Evolutionary conservation across 2,113 vertebrate species (phyloP).

Genomic region (Emydocephalus ijimae): DNA sequence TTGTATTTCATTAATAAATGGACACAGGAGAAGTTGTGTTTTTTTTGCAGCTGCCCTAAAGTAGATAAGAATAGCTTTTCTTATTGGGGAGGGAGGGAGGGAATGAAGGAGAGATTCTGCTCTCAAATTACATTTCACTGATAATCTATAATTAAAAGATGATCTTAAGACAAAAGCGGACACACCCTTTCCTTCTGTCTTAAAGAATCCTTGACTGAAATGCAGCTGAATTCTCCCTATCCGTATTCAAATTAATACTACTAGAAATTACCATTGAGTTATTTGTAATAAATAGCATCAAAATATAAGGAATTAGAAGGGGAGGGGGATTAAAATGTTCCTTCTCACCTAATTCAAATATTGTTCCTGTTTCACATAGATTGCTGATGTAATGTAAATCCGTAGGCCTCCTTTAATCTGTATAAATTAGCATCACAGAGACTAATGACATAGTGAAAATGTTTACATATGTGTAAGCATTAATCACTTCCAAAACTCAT

Average conservation of each 20-base stretch:
- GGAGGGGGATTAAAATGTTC: neutral
- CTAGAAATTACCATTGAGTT: neutral
- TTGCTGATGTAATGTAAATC: conserved; percentile 17
- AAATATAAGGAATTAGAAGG: neutral
- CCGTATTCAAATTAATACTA: neutral
- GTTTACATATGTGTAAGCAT: conserved; percentile 43
- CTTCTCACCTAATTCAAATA: conserved; percentile 3
- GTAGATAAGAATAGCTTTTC: neutral
- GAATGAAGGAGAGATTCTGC: neutral
- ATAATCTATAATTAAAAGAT: conserved; percentile 12
- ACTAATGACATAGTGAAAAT: conserved; percentile 31
- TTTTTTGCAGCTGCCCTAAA: conserved; percentile 1
- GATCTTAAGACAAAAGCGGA: neutral
- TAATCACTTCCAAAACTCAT: conserved; percentile 31
- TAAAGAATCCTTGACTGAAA: conserved; percentile 4
- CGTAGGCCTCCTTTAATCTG: conserved; percentile 19
- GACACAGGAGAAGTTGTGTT: neutral
- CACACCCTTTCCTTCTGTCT: neutral
- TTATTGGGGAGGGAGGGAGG: neutral
- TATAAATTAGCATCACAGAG: conserved; percentile 38
- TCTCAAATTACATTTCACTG: neutral
- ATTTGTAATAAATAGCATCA: neutral
- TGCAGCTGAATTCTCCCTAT: neutral
- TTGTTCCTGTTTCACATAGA: neutral
- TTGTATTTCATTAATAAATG: conserved; percentile 5